Base-by-base conservation (phyloP, 2,888 invertebrate genomes). In the Cheilosia urbana region DNA sequence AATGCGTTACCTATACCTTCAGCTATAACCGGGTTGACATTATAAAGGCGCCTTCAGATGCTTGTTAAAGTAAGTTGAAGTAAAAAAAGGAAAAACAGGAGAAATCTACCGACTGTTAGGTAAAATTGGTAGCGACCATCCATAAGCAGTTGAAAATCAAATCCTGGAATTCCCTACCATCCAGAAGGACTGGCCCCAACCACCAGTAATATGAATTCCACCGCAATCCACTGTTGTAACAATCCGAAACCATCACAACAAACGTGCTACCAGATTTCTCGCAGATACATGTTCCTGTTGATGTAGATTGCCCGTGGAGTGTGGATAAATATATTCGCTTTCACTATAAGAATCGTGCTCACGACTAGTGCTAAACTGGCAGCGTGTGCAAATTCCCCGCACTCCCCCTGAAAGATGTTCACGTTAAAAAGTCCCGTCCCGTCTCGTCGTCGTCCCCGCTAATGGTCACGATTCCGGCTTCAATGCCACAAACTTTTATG, bases 401-500 rank as follows among this genome's bases (percentile, higher is more conserved):
- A 19, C 15, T 63, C 34, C 27, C 17, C 19, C 2, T 27, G 17
- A 5, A 68, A 47, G 63, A 69, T 75, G 75, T 60, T 69, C 47
- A 71, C 65, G 47, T 66, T 68, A 11, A 79, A 65, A 53, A 40
- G 6, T 9, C 45, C 30, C 30, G 30, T 30, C 30, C 30, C 5
- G 45, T n/a, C n/a, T n/a, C n/a, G n/a, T n/a, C n/a, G n/a, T n/a
- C n/a, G n/a, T 17, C 9, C 40, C 58, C 69, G 30, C 11, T 4
- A 69, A 73, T 30, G 73, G 63, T 79, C 73, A 84, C 79, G 83
- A 84, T 69, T 79, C 30, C 27, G 58, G 69, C 66, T 73, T 63
- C 69, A 63, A n/a, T 73, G 79, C 75, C 60, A 71, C 84, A 71
- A 71, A 76, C 58, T 69, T 84, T 75, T 80, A 84, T 84, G 69